Percentiles rank a stretch among this genome's conserved stretches.
Evolutionary conservation across 2,797 vertebrate species (phyloP).

Genomic region (Lithobates pipiens): DNA sequence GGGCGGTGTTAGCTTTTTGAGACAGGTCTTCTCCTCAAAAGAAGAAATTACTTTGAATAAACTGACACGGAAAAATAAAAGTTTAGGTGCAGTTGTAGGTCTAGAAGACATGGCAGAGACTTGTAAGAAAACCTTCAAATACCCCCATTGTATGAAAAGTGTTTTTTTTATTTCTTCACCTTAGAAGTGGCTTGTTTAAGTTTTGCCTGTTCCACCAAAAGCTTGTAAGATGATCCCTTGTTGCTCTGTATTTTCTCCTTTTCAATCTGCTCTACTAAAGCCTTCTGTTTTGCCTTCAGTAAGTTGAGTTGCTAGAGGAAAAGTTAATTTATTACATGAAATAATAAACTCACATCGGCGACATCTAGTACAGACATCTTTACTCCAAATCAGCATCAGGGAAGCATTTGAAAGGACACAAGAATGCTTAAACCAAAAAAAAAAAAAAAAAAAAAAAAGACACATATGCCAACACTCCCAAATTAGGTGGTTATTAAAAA

Average conservation of each 20-base stretch:
- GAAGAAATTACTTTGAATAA: no score
- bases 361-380: neutral
- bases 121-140: neutral
- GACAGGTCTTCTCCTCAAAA: no score
- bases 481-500: no score
- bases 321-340: slow-evolving; percentile 77
- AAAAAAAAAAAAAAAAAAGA: no score
- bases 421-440: no score
- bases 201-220: slow-evolving; percentile 98
- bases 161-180: slow-evolving; percentile 76
- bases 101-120: no score
- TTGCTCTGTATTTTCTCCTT: slow-evolving; percentile 99
- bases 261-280: slow-evolving; percentile 99
- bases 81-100: no score
- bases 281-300: slow-evolving; percentile 99
- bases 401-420: no score
- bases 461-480: no score
- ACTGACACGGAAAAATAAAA: no score
- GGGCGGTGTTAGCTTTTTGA: no score
- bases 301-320: slow-evolving; percentile 96
- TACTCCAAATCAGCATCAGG: neutral
- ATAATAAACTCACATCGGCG: slow-evolving; percentile 47
- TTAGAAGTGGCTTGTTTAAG: slow-evolving; percentile 99
- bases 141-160: no score
- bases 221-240: slow-evolving; percentile 98